Conservation (phyloP, 2,797 vertebrate species). For the Pantherophis vulpinus region DNA sequence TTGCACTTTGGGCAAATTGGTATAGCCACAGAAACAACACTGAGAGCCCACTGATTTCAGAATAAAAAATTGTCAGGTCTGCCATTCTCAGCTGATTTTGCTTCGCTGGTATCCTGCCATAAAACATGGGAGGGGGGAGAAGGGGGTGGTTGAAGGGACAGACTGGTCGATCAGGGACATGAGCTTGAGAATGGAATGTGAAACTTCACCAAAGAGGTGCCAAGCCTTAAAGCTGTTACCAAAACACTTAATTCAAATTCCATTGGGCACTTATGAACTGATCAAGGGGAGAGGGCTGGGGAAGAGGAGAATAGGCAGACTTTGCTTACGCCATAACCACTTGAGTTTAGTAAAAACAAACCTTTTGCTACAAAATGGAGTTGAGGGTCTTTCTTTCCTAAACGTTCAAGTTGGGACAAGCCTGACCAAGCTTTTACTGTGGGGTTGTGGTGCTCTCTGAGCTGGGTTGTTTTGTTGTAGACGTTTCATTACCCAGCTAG, state of each 20-base stretch:
- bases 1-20: neutral
- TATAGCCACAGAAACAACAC: neutral
- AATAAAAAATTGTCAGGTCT: neutral
- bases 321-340: neutral
- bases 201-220: neutral
- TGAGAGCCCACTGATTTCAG: neutral
- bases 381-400: neutral
- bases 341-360: neutral
- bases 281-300: neutral
- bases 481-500: neutral
- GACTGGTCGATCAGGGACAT: neutral
- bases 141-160: neutral
- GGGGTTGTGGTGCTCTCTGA: neutral
- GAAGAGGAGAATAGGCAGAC: neutral
- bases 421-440: neutral
- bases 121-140: neutral
- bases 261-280: neutral
- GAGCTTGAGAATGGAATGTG: neutral
- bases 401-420: neutral
- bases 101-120: neutral
- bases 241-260: neutral
- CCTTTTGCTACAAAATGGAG: neutral
- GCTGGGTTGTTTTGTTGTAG: neutral
- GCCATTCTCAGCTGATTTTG: neutral
- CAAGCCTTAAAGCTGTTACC: neutral